These are phyloP conservation scores for Hermatobates lingyangjiaoensis DNA, from an alignment of 1,140 invertebrate species.

Conservation along the genomic window DNA sequence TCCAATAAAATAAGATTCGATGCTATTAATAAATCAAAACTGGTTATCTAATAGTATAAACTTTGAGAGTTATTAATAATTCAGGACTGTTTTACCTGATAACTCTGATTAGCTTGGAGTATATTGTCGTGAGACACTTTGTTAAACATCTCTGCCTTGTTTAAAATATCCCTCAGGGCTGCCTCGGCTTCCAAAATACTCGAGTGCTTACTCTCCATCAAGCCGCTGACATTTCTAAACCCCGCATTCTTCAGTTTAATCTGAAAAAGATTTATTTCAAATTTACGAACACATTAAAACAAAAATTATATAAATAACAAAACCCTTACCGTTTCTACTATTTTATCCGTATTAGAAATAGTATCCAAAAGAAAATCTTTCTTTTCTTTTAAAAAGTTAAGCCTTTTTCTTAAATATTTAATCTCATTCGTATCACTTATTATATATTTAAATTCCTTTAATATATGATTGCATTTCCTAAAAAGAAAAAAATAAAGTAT, in stretches of 20 bases:
- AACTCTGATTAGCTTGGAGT: conserved; percentile 4
- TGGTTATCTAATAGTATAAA: too few species aligned
- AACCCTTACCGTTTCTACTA: not conserved
- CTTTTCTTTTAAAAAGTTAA: conserved; percentile 6
- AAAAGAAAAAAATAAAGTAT: not conserved
- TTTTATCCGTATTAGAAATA: conserved; percentile 1
- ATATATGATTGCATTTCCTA: conserved; percentile 8
- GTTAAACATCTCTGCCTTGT: conserved; percentile 5
- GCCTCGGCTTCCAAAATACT: conserved; percentile 1
- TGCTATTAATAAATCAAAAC: too few species aligned
- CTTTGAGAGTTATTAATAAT: too few species aligned
- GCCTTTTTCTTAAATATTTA: conserved; percentile 6
- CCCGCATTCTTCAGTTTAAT: conserved; percentile 5
- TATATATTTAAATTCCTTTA: conserved; percentile 11
- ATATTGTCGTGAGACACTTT: conserved; percentile 8
- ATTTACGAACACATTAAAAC: not conserved
- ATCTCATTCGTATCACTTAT: conserved; percentile 12
- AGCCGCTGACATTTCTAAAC: not conserved
- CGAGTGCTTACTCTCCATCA: not conserved
- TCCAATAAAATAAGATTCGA: too few species aligned
- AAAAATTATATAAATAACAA: not conserved
- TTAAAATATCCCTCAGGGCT: not conserved
- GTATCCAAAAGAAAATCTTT: conserved; percentile 4
- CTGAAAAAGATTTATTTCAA: conserved; percentile 2
- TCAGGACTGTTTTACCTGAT: not conserved